A percentile compares a stretch with the other conserved stretches of the same genome.
phyloP scores from a whole-genome alignment of 2,888 invertebrate genomes.

The Polydrusus tereticollis region DNA sequence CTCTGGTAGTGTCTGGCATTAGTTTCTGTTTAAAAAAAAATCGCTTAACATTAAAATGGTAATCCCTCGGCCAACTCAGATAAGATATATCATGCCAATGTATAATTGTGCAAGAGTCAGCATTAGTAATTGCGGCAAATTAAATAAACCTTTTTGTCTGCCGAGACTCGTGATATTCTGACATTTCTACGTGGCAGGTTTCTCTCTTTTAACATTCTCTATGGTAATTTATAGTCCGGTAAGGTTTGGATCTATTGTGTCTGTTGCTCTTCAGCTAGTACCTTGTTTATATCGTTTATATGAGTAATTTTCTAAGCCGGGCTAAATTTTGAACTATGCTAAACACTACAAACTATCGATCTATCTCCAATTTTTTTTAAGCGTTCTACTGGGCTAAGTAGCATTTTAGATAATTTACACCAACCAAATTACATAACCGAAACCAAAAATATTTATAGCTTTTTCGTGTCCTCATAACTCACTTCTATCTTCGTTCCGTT shows the following conservation, averaged over 20 bases:
- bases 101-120: slow-evolving; percentile 41
- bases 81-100: slow-evolving; percentile 44
- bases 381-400: too few relatives aligned
- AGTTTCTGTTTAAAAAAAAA: slow-evolving; percentile 29
- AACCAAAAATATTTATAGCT: slow-evolving; percentile 11
- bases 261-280: neutral
- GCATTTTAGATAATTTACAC: neutral
- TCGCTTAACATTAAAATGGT: slow-evolving; percentile 4
- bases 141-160: slow-evolving; percentile 52
- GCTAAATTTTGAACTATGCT: neutral
- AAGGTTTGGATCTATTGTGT: neutral
- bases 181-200: slow-evolving; percentile 41
- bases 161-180: slow-evolving; percentile 48
- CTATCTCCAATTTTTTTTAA: too few relatives aligned
- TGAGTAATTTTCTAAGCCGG: too few relatives aligned
- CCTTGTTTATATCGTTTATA: too few relatives aligned
- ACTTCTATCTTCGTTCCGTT: slow-evolving; percentile 19
- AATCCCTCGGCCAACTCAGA: slow-evolving; percentile 43
- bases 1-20: slow-evolving; percentile 7
- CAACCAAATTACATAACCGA: neutral
- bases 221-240: slow-evolving; percentile 9
- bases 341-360: too few relatives aligned
- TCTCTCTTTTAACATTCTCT: slow-evolving; percentile 8
- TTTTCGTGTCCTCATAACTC: slow-evolving; percentile 24
- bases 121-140: slow-evolving; percentile 51